phyloP scores from a whole-genome alignment of 2,888 invertebrate genomes.

The Oegoconia quadripuncta region DNA sequence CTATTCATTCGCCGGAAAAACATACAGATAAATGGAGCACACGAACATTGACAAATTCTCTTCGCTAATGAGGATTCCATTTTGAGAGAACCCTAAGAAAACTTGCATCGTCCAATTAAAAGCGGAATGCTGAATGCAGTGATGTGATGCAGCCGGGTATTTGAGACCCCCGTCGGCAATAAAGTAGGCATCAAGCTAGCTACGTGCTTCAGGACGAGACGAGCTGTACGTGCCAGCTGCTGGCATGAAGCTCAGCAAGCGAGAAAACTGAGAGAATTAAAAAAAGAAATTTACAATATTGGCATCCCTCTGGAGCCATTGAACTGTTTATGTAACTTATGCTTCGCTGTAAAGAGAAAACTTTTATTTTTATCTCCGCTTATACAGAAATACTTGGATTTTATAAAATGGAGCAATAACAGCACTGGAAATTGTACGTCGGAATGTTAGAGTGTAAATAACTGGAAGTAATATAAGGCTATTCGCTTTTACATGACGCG shows the following conservation, averaged over 20 bases:
- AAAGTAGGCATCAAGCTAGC: slow-evolving; percentile 60
- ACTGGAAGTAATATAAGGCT: too few species aligned
- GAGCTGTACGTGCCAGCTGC: slow-evolving; percentile 51
- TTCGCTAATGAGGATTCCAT: not conserved
- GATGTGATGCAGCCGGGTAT: slow-evolving; percentile 37
- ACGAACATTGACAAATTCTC: too few species aligned
- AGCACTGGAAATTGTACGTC: too few species aligned
- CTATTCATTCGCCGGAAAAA: too few species aligned
- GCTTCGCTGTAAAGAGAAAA: not conserved
- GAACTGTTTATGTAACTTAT: slow-evolving; percentile 12
- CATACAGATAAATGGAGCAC: too few species aligned
- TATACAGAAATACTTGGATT: too few species aligned
- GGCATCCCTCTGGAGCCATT: slow-evolving; percentile 33
- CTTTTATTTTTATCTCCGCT: not conserved
- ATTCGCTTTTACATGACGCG: too few species aligned
- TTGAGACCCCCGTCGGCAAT: slow-evolving; percentile 46
- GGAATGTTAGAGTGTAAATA: too few species aligned
- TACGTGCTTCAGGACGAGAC: slow-evolving; percentile 56
- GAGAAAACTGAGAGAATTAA: slow-evolving; percentile 40
- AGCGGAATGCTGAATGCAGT: slow-evolving; percentile 36
- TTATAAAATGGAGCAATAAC: too few species aligned
- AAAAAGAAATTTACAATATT: slow-evolving; percentile 47
- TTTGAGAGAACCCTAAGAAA: not conserved
- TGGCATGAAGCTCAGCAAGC: slow-evolving; percentile 37
- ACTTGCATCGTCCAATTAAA: slow-evolving; percentile 1